These are phyloP conservation scores for Gymnoscelis rufifasciata DNA, from an alignment of 2,888 invertebrate species.

Conservation along the genomic window DNA sequence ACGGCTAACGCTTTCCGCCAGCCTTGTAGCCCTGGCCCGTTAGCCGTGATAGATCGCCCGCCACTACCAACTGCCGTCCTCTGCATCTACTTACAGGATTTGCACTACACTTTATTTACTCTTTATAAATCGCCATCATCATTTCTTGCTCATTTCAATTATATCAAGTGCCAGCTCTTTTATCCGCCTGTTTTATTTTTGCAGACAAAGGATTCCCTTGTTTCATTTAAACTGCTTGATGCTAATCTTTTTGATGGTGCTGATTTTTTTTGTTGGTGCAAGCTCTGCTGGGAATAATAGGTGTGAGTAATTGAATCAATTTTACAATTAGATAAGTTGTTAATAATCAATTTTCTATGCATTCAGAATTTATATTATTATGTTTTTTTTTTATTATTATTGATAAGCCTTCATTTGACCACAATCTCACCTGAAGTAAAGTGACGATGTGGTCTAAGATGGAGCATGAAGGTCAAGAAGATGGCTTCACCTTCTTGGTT, in stretches of 20 bases:
- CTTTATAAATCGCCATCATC: constrained; percentile 48
- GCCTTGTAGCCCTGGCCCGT: constrained; percentile 23
- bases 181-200: constrained; percentile 16
- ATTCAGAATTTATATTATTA: too few relatives aligned
- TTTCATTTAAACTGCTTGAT: constrained; percentile 3
- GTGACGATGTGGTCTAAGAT: too few relatives aligned
- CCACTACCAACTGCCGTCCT: constrained; percentile 54
- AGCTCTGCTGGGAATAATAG: too few relatives aligned
- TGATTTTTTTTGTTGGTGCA: neutral
- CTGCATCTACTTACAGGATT: constrained; percentile 63
- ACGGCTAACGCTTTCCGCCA: constrained; percentile 13
- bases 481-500: too few relatives aligned
- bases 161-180: constrained; percentile 25
- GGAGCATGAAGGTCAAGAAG: too few relatives aligned
- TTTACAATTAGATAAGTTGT: too few relatives aligned
- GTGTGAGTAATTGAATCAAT: too few relatives aligned
- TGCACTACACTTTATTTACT: constrained; percentile 59
- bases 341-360: too few relatives aligned
- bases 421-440: too few relatives aligned
- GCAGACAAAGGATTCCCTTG: constrained; percentile 15
- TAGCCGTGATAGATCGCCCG: constrained; percentile 64
- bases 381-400: too few relatives aligned
- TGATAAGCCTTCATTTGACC: too few relatives aligned
- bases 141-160: constrained; percentile 32
- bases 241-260: too few relatives aligned